phyloP scores from a whole-genome alignment of 2,797 vertebrate species.

The Spinus olivaceus region DNA sequence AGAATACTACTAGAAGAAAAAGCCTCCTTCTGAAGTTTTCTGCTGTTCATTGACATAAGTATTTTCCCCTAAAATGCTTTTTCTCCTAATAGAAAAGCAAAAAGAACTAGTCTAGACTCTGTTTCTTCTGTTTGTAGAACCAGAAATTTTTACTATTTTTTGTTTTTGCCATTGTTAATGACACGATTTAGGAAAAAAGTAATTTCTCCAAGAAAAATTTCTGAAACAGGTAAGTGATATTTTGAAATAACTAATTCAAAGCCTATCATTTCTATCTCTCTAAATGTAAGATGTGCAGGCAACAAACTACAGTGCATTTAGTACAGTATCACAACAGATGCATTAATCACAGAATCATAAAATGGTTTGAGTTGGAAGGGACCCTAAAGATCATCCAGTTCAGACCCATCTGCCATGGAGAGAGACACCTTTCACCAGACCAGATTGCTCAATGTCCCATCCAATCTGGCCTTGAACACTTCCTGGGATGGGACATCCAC shows the following conservation, averaged over 20 bases:
- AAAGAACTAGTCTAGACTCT: background rate
- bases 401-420: background rate
- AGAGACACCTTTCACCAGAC: background rate
- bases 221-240: background rate
- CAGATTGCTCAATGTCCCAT: background rate
- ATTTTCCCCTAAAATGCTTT: background rate
- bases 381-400: background rate
- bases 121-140: background rate
- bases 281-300: background rate
- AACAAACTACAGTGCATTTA: background rate
- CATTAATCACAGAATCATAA: background rate
- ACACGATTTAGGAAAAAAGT: too few relatives aligned
- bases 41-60: fast-evolving
- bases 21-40: background rate
- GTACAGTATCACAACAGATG: background rate
- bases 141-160: background rate
- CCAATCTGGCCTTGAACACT: background rate
- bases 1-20: background rate
- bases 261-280: background rate
- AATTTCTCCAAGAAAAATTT: background rate
- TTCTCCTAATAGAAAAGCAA: background rate
- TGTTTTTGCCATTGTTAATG: background rate
- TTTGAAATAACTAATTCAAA: background rate
- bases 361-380: background rate
- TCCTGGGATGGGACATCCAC: background rate